Base-by-base conservation (phyloP, 1,140 invertebrate genomes). In the Varroa destructor region DNA sequence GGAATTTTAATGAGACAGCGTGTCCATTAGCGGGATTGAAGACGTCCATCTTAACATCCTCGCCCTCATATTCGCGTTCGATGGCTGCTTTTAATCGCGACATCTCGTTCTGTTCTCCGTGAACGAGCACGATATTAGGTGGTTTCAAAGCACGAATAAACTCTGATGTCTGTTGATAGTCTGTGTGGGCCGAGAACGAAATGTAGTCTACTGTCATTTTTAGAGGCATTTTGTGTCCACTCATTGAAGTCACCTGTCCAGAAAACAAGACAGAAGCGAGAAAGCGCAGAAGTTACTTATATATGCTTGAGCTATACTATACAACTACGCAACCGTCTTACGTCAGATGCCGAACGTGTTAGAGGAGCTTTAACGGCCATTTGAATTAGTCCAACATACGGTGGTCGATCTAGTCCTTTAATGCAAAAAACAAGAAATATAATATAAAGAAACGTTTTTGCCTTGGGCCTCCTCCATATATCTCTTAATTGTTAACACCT, bases 81-180 rank as follows among this genome's bases (percentile, higher is more conserved):
- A 99, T 81, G 0, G 93, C 96, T 58, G 92, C 87, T 81, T 97
- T 96, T 58, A 99, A 80, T 42, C 96, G 85, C 1, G 86, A 88
- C 97, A 99, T 99, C 82, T 99, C 96, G 80, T 97, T 99, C 78
- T 93, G 90, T 80, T 99, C 97, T 0, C 96, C 96, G 80, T 99
- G 96, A 0, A 99, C 96, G 37, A 99, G 82, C 12, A 97, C 91
- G 64, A 99, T 90, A 82, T 99, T 93, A 0, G 91, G 88, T 25
- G 97, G 96, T 78, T 92, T 93, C 14, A 99, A 81, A 55, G 88
- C 86, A 46, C 92, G 84, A 73, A 99, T 91, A 77, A 99, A 99
- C 81, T 97, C 94, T 40, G 90, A 93, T 0, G 96, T 99, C 82
- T 99, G 96, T 78, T 96, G 89, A 80, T 97, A 99, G 81, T 99